Conservation (phyloP, 2,113 vertebrate genomes). For the Desmodus rotundus region DNA sequence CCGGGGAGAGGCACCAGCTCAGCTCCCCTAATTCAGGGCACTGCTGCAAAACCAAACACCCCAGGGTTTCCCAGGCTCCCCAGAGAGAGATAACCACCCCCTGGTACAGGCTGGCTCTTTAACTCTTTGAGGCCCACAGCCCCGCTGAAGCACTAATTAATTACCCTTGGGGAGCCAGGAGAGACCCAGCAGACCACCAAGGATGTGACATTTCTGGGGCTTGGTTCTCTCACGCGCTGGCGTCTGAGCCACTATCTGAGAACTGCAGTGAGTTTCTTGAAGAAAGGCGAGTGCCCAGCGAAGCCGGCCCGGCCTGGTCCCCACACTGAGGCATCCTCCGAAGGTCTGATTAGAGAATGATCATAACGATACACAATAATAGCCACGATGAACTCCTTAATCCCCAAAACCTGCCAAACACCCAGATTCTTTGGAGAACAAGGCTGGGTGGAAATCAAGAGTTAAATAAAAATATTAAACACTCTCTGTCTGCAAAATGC, state of each 20-base stretch:
- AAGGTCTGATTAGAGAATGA: not conserved
- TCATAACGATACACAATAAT: fast-evolving
- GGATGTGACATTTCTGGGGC: constrained; percentile 7
- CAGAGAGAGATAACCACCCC: not conserved
- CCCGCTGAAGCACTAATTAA: not conserved
- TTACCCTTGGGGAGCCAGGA: not conserved
- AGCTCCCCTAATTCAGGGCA: not conserved
- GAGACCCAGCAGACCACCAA: not conserved
- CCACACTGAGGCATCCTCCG: fast-evolving
- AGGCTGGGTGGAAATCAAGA: not conserved
- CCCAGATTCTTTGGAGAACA: not conserved
- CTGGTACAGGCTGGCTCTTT: not conserved
- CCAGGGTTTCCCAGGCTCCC: not conserved
- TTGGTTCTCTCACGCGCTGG: not conserved
- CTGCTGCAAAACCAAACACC: not conserved
- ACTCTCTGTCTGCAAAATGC: not conserved
- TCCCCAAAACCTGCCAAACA: not conserved
- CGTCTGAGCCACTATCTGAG: not conserved
- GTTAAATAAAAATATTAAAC: not conserved
- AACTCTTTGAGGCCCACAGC: not conserved
- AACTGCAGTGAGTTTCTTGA: not conserved
- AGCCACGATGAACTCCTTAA: not conserved
- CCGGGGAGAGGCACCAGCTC: not conserved
- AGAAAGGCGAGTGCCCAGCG: not conserved
- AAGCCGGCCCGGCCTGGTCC: not conserved